These are phyloP conservation scores for Luidia sarsii DNA, from an alignment of 53 echinoderm and acorn worm species.

Conservation along the genomic window DNA sequence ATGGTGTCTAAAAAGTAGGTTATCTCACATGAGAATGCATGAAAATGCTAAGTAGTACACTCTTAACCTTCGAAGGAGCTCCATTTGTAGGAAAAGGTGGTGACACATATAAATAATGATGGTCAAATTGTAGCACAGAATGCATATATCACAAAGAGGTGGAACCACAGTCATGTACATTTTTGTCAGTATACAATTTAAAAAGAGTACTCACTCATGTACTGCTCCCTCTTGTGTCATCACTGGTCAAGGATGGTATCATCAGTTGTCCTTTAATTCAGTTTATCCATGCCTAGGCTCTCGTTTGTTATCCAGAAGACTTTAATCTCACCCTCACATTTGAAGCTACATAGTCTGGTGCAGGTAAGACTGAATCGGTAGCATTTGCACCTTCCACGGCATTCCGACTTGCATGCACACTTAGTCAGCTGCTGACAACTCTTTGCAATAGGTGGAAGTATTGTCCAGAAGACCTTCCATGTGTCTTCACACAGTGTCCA, in stretches of 20 bases:
- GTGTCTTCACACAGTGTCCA: neutral
- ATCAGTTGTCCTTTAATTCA: no score
- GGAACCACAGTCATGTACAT: neutral
- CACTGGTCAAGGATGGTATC: no score
- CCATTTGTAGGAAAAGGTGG: neutral
- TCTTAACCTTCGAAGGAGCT: neutral
- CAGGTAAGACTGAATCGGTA: neutral
- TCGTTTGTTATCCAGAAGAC: neutral
- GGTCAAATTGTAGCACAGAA: no score
- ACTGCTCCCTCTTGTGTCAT: no score
- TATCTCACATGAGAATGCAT: no score
- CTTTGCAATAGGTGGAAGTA: neutral
- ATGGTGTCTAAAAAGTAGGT: no score
- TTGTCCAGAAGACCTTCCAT: neutral
- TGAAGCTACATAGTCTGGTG: neutral
- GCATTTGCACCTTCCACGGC: neutral
- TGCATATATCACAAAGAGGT: no score
- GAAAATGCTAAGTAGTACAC: no score
- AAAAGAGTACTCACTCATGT: no score
- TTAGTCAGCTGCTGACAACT: constrained; percentile 9
- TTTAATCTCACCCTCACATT: neutral
- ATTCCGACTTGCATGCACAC: neutral
- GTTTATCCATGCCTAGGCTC: neutral
- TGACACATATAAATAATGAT: no score
- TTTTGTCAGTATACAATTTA: no score